Evolutionary conservation across 35 echinoderm and acorn worm genomes (phyloP), one percentile per base, ranked within the genome.

Genomic region (Hemicentrotus pulcherrimus): DNA sequence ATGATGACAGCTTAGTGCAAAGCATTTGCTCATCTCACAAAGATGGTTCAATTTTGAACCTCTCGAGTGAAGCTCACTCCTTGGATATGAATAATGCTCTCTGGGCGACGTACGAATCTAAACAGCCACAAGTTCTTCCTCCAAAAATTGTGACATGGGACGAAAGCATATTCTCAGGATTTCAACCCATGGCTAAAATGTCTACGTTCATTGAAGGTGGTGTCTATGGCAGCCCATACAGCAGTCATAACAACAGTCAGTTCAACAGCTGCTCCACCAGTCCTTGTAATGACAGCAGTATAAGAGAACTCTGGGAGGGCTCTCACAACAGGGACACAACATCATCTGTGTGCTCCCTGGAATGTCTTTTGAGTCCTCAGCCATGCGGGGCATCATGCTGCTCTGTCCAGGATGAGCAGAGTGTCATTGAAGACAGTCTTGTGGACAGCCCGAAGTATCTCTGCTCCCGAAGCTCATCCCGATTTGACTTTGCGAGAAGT

Each of bases 171-270:
- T 96, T 95, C 87, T 85, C 91, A 12, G 90, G 96, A 46, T 95
- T 95, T 70, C 91, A 89, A 31, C 61, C 94, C n/a, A 31, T 96
- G 14, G 94, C 96, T 32, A 96, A 94, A 31, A 48, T 86, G 31
- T 58, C 94, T 52, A 46, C 95, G 7, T 99, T 99, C 88, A 99
- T 99, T 55, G 97, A 97, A 32, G 98, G 98, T 48, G 98, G 98
- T 91, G 98, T 99, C 28, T 99, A 99, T 92, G 98, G 98, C 52
- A 99, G 97, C 94, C 98, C 98, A 15, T 99, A 98, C 93, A 96
- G 94, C 32, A 98, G 97, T 96, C 96, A 96, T 15, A 99, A 97
- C 94, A 99, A 97, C 96, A 99, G 98, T 86, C 98, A 96, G 41
- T 99, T 96, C 71, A 99, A 97, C 88, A 99, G 98, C 91, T 99